Percentiles rank a stretch among this genome's conserved stretches.
Evolutionary conservation across 2,113 vertebrate genomes (phyloP).

Genomic region (Lampris incognitus): DNA sequence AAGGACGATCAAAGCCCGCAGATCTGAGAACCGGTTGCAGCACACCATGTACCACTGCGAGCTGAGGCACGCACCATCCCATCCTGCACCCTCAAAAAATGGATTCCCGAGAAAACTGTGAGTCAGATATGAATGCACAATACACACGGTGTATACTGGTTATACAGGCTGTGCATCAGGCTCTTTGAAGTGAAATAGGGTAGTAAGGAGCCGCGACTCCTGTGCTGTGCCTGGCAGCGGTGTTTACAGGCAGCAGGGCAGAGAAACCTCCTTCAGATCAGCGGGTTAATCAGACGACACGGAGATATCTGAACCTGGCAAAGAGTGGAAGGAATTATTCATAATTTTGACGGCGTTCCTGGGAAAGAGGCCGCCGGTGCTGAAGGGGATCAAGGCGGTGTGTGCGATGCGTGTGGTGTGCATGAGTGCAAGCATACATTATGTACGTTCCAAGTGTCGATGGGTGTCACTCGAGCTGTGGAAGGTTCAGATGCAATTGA

Average conservation of each 20-base stretch:
- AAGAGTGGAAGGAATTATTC: slow-evolving; percentile 62
- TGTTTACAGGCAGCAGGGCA: slow-evolving; percentile 55
- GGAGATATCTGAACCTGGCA: slow-evolving; percentile 52
- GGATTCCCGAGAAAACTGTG: neutral
- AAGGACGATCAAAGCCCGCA: slow-evolving; percentile 53
- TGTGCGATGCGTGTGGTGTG: neutral
- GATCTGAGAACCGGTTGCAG: slow-evolving; percentile 41
- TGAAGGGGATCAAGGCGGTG: neutral
- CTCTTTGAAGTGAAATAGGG: too few species aligned
- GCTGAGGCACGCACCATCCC: slow-evolving; percentile 6
- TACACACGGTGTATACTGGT: neutral
- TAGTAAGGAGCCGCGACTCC: slow-evolving; percentile 35
- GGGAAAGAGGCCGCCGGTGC: neutral
- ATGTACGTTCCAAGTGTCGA: neutral
- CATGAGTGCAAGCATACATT: neutral
- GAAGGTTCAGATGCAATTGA: neutral
- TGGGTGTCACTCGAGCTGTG: neutral
- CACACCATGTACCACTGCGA: neutral
- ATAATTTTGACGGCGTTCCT: slow-evolving; percentile 36
- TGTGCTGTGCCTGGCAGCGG: slow-evolving; percentile 22
- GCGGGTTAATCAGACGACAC: slow-evolving; percentile 69
- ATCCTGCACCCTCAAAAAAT: slow-evolving; percentile 10
- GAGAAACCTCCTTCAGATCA: slow-evolving; percentile 54
- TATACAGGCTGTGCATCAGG: slow-evolving; percentile 42
- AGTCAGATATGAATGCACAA: slow-evolving; percentile 14